Conservation (phyloP, 2,113 vertebrate species). For the Junco hyemalis region DNA sequence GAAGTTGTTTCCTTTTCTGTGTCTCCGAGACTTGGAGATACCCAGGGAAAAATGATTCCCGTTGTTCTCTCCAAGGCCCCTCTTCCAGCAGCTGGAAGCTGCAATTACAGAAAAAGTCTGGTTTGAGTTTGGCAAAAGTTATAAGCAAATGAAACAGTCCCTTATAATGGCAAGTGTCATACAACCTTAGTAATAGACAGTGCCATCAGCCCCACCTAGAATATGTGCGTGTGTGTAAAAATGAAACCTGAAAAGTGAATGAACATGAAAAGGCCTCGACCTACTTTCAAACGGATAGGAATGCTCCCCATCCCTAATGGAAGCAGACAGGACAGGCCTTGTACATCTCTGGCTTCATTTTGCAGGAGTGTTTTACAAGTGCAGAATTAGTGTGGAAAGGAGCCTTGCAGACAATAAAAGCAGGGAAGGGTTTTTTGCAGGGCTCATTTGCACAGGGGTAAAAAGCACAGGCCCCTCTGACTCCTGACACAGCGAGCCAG, state of each 20-base stretch:
- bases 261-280: constrained; percentile 59
- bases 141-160: constrained; percentile 23
- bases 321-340: constrained; percentile 50
- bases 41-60: not conserved
- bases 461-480: not conserved
- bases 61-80: not conserved
- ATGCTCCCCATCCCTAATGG: constrained; percentile 31
- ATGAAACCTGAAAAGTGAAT: constrained; percentile 53
- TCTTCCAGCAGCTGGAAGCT: constrained; percentile 22
- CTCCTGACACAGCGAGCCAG: not conserved
- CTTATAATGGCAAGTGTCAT: constrained; percentile 35
- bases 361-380: constrained; percentile 12
- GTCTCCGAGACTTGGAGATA: not conserved
- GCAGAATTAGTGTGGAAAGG: constrained; percentile 22
- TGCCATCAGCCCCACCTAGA: constrained; percentile 35
- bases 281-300: constrained; percentile 37
- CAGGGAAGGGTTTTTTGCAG: not conserved
- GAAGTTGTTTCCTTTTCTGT: not conserved
- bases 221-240: not conserved
- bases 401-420: not conserved
- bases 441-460: not conserved
- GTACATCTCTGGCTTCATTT: constrained; percentile 49
- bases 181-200: constrained; percentile 9
- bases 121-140: constrained; percentile 40
- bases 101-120: constrained; percentile 9